Percentiles rank a stretch among this genome's conserved stretches.
Conservation (phyloP, 2,797 vertebrate genomes). For the Carapus acus region DNA sequence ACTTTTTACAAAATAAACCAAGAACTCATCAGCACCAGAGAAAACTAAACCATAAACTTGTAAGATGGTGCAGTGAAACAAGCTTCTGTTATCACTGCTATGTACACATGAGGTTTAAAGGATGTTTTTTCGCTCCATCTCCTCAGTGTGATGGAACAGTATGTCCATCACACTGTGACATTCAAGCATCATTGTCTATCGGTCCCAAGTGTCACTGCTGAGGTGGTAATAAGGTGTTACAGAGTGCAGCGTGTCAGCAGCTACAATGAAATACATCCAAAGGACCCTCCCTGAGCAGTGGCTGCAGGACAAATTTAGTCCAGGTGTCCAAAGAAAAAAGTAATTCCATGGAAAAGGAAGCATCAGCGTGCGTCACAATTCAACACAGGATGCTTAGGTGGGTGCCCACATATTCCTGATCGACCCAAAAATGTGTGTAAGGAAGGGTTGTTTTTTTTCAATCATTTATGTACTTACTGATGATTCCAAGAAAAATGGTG, state of each 20-base stretch:
- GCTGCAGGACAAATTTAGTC: slow-evolving; percentile 31
- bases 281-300: slow-evolving; percentile 37
- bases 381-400: slow-evolving; percentile 50
- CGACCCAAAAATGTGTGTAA: no score
- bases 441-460: background rate
- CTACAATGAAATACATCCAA: slow-evolving; percentile 34
- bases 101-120: background rate
- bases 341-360: slow-evolving; percentile 37
- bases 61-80: no score
- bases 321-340: slow-evolving; percentile 54
- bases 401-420: slow-evolving; percentile 15
- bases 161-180: slow-evolving; percentile 11
- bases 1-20: background rate
- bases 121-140: slow-evolving; percentile 12
- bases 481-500: no score
- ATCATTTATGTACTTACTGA: no score
- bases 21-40: background rate
- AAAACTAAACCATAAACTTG: no score
- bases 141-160: slow-evolving; percentile 8
- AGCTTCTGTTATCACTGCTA: slow-evolving; percentile 3
- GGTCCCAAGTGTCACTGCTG: slow-evolving; percentile 6
- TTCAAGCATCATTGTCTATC: slow-evolving; percentile 6
- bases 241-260: slow-evolving; percentile 20
- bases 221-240: slow-evolving; percentile 6
- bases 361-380: slow-evolving; percentile 34